Conservation (phyloP, 2,888 invertebrate species). For the Pandemis heparana region DNA sequence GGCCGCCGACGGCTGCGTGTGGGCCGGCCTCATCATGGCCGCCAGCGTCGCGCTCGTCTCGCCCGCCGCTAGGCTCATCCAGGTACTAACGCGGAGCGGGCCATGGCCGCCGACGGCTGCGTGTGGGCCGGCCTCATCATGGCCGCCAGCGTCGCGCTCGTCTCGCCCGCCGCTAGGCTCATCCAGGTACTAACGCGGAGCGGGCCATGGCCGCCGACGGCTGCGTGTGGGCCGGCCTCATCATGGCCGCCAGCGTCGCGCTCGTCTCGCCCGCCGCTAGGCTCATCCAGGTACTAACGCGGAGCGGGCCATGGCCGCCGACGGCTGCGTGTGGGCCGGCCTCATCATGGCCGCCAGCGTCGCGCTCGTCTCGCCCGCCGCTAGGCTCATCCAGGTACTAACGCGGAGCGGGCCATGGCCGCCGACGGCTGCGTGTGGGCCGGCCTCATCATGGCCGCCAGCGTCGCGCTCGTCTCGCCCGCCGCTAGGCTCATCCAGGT, state of each 20-base stretch:
- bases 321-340: conserved; percentile 72
- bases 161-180: conserved; percentile 67
- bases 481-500: conserved; percentile 73
- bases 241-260: conserved; percentile 75
- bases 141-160: conserved; percentile 72
- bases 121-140: conserved; percentile 71
- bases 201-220: conserved; percentile 76
- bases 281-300: conserved; percentile 84
- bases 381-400: conserved; percentile 72
- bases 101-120: conserved; percentile 74
- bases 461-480: conserved; percentile 71
- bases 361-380: conserved; percentile 67
- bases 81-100: conserved; percentile 88
- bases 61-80: conserved; percentile 69
- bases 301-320: conserved; percentile 85
- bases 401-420: conserved; percentile 88
- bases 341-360: conserved; percentile 71
- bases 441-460: conserved; percentile 69
- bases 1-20: conserved; percentile 73
- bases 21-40: conserved; percentile 72
- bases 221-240: conserved; percentile 68
- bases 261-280: conserved; percentile 65
- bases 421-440: conserved; percentile 74
- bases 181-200: conserved; percentile 88
- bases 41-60: conserved; percentile 69